A percentile compares a stretch with the other conserved stretches of the same genome.
These are phyloP conservation scores for Seira musarum DNA, from an alignment of 2,888 invertebrate genomes.

Conservation along the genomic window DNA sequence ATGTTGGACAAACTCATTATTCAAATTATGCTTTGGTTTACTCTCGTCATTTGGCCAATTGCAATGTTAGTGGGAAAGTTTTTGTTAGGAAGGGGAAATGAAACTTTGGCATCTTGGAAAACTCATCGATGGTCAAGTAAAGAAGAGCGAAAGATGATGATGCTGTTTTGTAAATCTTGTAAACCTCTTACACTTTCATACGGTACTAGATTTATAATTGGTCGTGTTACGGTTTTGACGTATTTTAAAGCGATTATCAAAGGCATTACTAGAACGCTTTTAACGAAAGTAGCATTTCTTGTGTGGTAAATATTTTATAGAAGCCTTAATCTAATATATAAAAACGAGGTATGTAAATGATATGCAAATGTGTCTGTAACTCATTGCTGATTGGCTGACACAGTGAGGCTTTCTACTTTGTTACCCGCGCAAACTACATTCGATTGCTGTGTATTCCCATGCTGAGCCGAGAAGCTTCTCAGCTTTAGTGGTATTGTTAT, in stretches of 20 bases:
- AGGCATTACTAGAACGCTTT: too few relatives aligned
- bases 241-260: not conserved
- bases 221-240: not conserved
- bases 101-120: not conserved
- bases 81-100: not conserved
- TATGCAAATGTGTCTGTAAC: too few relatives aligned
- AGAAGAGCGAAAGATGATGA: not conserved
- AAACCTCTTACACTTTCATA: not conserved
- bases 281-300: too few relatives aligned
- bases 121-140: not conserved
- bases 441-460: too few relatives aligned
- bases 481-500: too few relatives aligned
- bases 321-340: too few relatives aligned
- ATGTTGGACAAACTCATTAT: not conserved
- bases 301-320: too few relatives aligned
- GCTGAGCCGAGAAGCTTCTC: too few relatives aligned
- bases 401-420: too few relatives aligned
- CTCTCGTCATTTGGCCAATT: not conserved
- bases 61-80: not conserved
- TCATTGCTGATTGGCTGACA: too few relatives aligned
- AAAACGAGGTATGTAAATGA: too few relatives aligned
- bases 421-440: too few relatives aligned
- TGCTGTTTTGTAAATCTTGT: not conserved
- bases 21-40: not conserved
- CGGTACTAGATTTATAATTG: not conserved